Percentiles rank a stretch among this genome's conserved stretches.
Evolutionary conservation across 53 echinoderm and acorn worm genomes (phyloP).

Genomic region (Luidia sarsii): DNA sequence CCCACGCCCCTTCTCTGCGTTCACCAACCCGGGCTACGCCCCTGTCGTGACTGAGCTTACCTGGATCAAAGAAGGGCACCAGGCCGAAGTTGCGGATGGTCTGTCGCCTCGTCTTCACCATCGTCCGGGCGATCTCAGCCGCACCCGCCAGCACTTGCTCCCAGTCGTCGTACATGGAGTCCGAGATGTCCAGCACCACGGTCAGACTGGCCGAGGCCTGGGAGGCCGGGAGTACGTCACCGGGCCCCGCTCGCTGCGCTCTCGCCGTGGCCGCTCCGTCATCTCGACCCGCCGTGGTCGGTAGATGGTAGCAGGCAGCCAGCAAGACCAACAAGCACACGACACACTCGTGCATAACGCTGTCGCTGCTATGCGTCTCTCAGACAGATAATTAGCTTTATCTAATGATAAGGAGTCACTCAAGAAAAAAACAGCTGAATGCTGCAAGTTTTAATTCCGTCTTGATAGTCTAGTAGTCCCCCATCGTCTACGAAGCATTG

Average conservation of each 20-base stretch:
- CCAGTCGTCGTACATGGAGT: slow-evolving; percentile 94
- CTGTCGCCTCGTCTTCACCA: slow-evolving; percentile 60
- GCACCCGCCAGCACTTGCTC: slow-evolving; percentile 81
- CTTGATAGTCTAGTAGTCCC: no score
- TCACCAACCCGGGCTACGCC: neutral
- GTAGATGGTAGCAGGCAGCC: no score
- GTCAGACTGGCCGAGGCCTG: slow-evolving; percentile 67
- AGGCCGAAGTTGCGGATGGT: slow-evolving; percentile 83
- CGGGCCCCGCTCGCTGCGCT: neutral
- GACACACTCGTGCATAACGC: no score
- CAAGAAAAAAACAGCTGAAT: no score
- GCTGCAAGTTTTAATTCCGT: no score
- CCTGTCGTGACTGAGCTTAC: slow-evolving; percentile 47
- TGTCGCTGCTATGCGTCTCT: no score
- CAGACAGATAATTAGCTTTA: no score
- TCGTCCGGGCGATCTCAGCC: slow-evolving; percentile 69
- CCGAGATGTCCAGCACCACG: slow-evolving; percentile 94
- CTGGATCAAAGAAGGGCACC: slow-evolving; percentile 95
- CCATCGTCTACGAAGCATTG: no score
- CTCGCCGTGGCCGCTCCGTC: no score
- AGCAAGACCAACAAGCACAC: no score
- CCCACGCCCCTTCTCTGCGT: neutral
- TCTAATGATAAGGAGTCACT: no score
- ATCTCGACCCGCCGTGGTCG: no score
- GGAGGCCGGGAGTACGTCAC: neutral